Percentiles rank a stretch among this genome's conserved stretches.
Evolutionary conservation across 2,888 invertebrate genomes (phyloP).

Genomic region (Aelia acuminata): DNA sequence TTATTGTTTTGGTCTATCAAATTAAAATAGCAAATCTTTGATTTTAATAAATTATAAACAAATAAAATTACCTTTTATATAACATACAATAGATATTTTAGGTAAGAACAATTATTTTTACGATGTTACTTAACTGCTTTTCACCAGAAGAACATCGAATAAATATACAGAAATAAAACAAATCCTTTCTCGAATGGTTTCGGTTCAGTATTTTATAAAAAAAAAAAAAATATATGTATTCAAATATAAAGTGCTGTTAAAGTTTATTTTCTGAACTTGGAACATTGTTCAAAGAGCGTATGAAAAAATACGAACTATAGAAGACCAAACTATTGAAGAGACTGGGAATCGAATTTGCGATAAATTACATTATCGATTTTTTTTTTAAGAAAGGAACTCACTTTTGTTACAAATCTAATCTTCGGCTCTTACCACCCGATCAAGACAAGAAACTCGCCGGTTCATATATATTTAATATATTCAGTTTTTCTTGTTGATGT

Average conservation of each 20-base stretch:
- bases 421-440: conserved; percentile 7
- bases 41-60: too few species aligned
- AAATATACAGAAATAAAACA: too few species aligned
- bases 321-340: background rate
- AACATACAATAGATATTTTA: too few species aligned
- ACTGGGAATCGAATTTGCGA: conserved; percentile 9
- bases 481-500: background rate
- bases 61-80: too few species aligned
- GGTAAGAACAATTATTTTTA: too few species aligned
- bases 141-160: too few species aligned
- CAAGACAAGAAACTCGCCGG: background rate
- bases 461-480: background rate
- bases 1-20: too few species aligned
- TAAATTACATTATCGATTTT: conserved; percentile 2
- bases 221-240: too few species aligned
- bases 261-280: background rate
- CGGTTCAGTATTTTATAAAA: too few species aligned
- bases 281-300: background rate
- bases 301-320: background rate
- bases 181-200: too few species aligned
- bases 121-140: too few species aligned
- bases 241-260: background rate
- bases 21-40: too few species aligned
- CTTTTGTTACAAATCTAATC: conserved; percentile 14
- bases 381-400: background rate